Percentiles rank a stretch among this genome's conserved stretches.
These are phyloP conservation scores for Aricia artaxerxes DNA, from an alignment of 2,888 invertebrate genomes.

Conservation along the genomic window DNA sequence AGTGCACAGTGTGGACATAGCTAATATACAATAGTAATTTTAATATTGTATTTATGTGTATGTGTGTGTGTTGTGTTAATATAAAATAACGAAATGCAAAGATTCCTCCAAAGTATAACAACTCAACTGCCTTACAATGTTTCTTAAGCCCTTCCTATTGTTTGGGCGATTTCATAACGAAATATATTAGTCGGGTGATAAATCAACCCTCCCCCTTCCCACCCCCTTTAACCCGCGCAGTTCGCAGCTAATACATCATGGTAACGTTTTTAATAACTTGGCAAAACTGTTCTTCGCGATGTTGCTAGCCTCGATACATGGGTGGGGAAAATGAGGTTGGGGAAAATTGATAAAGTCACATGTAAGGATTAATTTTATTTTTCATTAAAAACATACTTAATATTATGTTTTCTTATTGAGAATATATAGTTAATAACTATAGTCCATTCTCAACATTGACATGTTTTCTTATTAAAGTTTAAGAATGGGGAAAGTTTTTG, in stretches of 20 bases:
- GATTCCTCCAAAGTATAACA: not conserved
- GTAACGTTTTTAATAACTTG: conserved; percentile 71
- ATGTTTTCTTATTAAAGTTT: too few relatives aligned
- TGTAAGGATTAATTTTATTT: too few relatives aligned
- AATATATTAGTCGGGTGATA: conserved; percentile 42
- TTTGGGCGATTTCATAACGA: conserved; percentile 17
- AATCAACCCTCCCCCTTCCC: conserved; percentile 44
- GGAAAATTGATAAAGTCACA: not conserved
- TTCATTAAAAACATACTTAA: too few relatives aligned
- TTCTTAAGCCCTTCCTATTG: conserved; percentile 12
- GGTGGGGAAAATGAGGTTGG: conserved; percentile 15
- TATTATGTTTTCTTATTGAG: too few relatives aligned
- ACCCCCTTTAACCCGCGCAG: conserved; percentile 44
- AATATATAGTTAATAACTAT: too few relatives aligned
- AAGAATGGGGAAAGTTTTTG: too few relatives aligned
- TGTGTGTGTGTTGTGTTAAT: too few relatives aligned
- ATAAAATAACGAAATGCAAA: too few relatives aligned
- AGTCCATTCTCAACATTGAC: too few relatives aligned
- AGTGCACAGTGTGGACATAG: too few relatives aligned
- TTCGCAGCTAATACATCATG: conserved; percentile 70
- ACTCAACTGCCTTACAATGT: not conserved
- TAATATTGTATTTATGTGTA: too few relatives aligned
- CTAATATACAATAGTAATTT: too few relatives aligned
- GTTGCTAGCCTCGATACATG: not conserved
- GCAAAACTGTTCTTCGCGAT: conserved; percentile 40